A percentile compares a stretch with the other conserved stretches of the same genome.
These are phyloP conservation scores for Furnarius figulus DNA, from an alignment of 2,113 vertebrate genomes.

Conservation along the genomic window DNA sequence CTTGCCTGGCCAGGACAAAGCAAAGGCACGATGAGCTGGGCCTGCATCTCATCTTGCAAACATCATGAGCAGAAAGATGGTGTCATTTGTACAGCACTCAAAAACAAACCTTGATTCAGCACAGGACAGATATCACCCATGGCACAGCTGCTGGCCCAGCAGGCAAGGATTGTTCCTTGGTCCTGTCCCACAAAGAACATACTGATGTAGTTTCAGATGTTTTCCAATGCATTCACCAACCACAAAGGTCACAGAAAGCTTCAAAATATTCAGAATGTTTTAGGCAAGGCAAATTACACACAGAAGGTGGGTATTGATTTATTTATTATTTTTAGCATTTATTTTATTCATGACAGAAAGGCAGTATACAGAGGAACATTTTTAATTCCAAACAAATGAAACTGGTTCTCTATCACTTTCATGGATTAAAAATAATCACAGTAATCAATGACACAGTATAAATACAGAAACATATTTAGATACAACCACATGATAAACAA, in stretches of 20 bases:
- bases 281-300: neutral
- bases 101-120: neutral
- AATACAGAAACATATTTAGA: neutral
- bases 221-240: neutral
- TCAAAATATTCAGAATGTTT: neutral
- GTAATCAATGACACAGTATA: neutral
- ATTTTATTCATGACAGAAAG: neutral
- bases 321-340: neutral
- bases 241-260: neutral
- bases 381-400: neutral
- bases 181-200: fast-evolving
- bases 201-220: neutral
- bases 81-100: neutral
- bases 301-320: neutral
- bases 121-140: neutral
- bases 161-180: neutral
- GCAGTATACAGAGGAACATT: neutral
- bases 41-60: neutral
- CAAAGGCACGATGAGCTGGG: neutral
- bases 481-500: neutral
- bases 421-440: neutral
- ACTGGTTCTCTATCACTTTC: neutral
- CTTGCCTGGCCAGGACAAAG: neutral
- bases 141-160: neutral
- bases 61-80: neutral